A percentile compares a stretch with the other conserved stretches of the same genome.
Evolutionary conservation across 2,797 vertebrate genomes (phyloP).

Genomic region (Galago senegalensis): DNA sequence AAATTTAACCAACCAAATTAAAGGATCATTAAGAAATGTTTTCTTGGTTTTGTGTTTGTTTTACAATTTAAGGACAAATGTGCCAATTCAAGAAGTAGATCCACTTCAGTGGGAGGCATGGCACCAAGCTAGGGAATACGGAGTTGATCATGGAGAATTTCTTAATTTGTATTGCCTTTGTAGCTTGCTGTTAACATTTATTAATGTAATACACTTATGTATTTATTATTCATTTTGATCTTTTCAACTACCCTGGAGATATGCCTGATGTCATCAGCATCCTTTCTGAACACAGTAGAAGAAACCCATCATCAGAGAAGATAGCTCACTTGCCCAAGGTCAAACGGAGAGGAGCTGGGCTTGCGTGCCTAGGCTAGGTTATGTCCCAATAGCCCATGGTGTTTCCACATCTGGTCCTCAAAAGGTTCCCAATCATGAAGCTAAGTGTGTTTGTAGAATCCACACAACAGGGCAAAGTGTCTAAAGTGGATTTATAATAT

Average conservation of each 20-base stretch:
- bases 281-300: background rate
- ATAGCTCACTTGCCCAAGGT: background rate
- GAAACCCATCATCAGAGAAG: background rate
- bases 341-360: background rate
- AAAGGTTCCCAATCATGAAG: background rate
- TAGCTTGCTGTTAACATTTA: background rate
- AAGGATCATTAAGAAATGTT: background rate
- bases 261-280: background rate
- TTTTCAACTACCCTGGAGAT: background rate
- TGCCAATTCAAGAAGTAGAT: background rate
- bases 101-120: background rate
- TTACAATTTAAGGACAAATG: background rate
- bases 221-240: background rate
- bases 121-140: too few relatives aligned
- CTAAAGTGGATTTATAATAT: background rate
- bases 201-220: too few relatives aligned
- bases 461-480: background rate
- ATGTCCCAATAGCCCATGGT: background rate
- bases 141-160: background rate
- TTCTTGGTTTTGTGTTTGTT: background rate
- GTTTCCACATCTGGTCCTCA: background rate
- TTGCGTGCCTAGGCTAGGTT: background rate
- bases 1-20: background rate
- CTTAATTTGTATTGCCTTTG: background rate
- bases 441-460: background rate